Conservation (phyloP, 1,140 invertebrate species). For the Theocolax elegans region DNA sequence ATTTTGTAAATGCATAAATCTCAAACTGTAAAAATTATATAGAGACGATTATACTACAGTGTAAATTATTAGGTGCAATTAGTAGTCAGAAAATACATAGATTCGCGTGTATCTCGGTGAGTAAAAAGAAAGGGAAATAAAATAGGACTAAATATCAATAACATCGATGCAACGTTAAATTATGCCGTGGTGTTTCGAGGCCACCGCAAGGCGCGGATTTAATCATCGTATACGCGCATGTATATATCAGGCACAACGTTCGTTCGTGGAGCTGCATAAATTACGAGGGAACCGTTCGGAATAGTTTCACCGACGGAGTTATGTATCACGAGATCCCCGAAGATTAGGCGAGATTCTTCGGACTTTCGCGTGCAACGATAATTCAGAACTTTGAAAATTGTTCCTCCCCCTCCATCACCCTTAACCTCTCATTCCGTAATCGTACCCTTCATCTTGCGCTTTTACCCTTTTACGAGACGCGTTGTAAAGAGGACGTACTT, state of each 20-base stretch:
- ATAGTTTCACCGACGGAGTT: conserved; percentile 34
- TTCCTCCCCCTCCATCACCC: not conserved
- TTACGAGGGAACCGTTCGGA: conserved; percentile 32
- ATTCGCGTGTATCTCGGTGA: too few species aligned
- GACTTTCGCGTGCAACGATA: conserved; percentile 41
- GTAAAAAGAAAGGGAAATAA: too few species aligned
- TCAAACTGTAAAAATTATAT: too few species aligned
- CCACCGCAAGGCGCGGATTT: conserved; percentile 25
- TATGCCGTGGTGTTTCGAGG: conserved; percentile 22
- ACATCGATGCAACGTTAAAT: not conserved
- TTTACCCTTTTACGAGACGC: conserved; percentile 14
- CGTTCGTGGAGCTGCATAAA: conserved; percentile 31
- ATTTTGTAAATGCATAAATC: too few species aligned
- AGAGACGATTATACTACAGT: too few species aligned
- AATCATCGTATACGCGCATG: conserved; percentile 24
- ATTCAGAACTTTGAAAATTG: conserved; percentile 42
- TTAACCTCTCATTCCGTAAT: not conserved
- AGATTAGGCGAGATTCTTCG: conserved; percentile 42
- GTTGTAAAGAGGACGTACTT: not conserved
- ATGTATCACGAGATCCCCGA: conserved; percentile 42
- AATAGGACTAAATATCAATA: conserved; percentile 24
- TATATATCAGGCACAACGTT: not conserved
- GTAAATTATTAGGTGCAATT: too few species aligned
- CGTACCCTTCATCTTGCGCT: conserved; percentile 25
- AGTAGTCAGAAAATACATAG: too few species aligned